These are phyloP conservation scores for Cherax destructor DNA, from an alignment of 1,140 invertebrate genomes.

Conservation along the genomic window DNA sequence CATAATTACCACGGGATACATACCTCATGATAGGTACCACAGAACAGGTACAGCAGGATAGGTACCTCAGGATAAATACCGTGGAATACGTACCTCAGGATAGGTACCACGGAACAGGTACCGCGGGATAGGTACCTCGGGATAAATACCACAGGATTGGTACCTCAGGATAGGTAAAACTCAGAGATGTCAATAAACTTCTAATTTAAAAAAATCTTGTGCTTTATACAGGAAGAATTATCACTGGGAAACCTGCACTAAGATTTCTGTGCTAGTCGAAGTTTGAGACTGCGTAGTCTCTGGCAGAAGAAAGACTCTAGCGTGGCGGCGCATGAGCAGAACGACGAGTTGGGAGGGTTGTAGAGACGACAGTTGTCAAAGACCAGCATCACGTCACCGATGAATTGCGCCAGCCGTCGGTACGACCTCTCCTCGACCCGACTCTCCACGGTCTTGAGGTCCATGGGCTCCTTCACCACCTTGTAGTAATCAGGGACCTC, in stretches of 20 bases:
- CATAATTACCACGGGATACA: too few species aligned
- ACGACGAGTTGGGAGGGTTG: slow-evolving; percentile 95
- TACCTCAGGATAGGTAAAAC: background rate
- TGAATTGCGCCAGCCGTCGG: slow-evolving; percentile 93
- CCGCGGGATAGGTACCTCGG: too few species aligned
- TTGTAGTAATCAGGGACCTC: slow-evolving; percentile 98
- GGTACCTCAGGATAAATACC: too few species aligned
- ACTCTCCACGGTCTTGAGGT: slow-evolving; percentile 93
- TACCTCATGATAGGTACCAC: background rate
- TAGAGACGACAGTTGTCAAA: slow-evolving; percentile 99
- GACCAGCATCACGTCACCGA: slow-evolving; percentile 97
- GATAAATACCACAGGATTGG: too few species aligned
- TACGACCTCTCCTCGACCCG: slow-evolving; percentile 91
- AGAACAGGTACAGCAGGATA: too few species aligned
- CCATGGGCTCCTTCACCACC: slow-evolving; percentile 98
- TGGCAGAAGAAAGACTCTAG: slow-evolving; percentile 96
- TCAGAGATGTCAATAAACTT: too few species aligned
- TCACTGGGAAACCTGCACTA: background rate
- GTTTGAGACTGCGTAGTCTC: slow-evolving; percentile 76
- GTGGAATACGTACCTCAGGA: too few species aligned
- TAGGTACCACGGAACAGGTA: too few species aligned
- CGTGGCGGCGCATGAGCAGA: slow-evolving; percentile 95
- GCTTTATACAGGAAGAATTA: background rate
- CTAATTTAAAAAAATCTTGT: background rate
- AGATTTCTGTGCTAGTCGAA: slow-evolving; percentile 67